Percentiles rank a stretch among this genome's conserved stretches.
These are phyloP conservation scores for Ctenoplectra terminalis DNA, from an alignment of 1,140 invertebrate species.

Conservation along the genomic window DNA sequence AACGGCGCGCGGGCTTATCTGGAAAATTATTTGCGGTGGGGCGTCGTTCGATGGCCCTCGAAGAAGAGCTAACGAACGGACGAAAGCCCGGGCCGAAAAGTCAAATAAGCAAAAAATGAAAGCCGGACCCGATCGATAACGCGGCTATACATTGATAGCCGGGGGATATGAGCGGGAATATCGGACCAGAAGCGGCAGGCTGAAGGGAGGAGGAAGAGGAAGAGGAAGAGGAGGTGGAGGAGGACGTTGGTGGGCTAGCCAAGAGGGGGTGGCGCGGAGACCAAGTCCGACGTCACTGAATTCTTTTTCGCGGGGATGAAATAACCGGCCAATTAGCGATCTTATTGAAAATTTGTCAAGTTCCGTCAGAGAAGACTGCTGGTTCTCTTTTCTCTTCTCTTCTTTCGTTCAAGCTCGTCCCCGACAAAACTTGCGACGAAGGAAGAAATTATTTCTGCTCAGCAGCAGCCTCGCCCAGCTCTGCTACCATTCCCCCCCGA, in stretches of 20 bases:
- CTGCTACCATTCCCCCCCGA: not conserved
- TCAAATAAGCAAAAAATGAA: constrained; percentile 73
- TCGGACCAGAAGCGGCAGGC: constrained; percentile 9
- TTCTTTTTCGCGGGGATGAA: constrained; percentile 65
- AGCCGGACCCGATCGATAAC: constrained; percentile 57
- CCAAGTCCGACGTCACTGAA: constrained; percentile 53
- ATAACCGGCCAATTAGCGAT: constrained; percentile 71
- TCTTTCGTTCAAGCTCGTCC: constrained; percentile 7
- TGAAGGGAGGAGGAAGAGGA: not conserved
- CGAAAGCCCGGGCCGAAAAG: constrained; percentile 67
- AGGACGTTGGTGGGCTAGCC: not conserved
- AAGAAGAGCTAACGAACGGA: constrained; percentile 67
- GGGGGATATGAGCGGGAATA: constrained; percentile 50
- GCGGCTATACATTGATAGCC: constrained; percentile 58
- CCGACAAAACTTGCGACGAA: constrained; percentile 16
- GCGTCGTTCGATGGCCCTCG: constrained; percentile 69
- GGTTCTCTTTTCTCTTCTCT: not conserved
- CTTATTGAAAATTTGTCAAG: constrained; percentile 73
- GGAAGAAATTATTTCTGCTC: constrained; percentile 60
- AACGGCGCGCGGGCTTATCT: constrained; percentile 30
- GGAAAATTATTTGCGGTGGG: constrained; percentile 66
- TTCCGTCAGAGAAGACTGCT: constrained; percentile 53
- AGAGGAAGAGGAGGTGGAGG: not conserved
- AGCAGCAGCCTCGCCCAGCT: not conserved
- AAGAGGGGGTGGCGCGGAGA: constrained; percentile 21